Base-by-base conservation (phyloP, 2,888 invertebrate genomes). In the Ophioninae sp. region DNA sequence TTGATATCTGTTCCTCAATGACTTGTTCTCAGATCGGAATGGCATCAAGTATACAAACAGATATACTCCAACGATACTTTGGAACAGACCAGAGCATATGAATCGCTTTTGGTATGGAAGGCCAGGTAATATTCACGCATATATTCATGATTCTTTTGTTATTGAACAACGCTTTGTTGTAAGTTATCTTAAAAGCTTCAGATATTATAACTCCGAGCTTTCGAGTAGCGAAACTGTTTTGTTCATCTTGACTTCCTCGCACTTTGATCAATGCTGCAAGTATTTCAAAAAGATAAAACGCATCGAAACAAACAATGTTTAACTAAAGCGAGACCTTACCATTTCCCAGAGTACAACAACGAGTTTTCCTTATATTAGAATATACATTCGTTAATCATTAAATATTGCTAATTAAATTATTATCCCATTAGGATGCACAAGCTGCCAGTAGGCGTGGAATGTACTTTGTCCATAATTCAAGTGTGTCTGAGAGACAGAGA, bases 21-120 rank as follows among this genome's bases (percentile, higher is more conserved):
- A n/a, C 41, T 56, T 65, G 21, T 59, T 44, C 30, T 61, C 21
- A 91, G 92, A 21, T 72, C 86, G n/a, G 92, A 92, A 87, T 93
- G 93, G 93, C 87, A 90, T 21, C 85, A 87, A 6, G 91, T 90
- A 3, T 92, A 91, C 84, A 87, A 88, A 65, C 88, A 91, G 76
- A 89, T 92, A 79, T 92, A 91, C 64, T 92, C 92, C 5, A 90
- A 91, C 57, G 86, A 92, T 69, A 69, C 82, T 7, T 57, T 21
- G 0, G 87, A 91, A 67, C 92, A 92, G 70, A 88, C 68, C 0
- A 88, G 88, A 69, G 91, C 90, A 10, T 92, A 90, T 70, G 87
- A 92, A 59, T 89, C 86, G 10, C 88, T 92, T 61, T 81, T 91
- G 8, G 88, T 89, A 72, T 93, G 93, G 93, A 92, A 92, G 87